Evolutionary conservation across 2,797 vertebrate species (phyloP), one percentile per base, ranked within the genome.

Genomic region (Phoeniculus purpureus): DNA sequence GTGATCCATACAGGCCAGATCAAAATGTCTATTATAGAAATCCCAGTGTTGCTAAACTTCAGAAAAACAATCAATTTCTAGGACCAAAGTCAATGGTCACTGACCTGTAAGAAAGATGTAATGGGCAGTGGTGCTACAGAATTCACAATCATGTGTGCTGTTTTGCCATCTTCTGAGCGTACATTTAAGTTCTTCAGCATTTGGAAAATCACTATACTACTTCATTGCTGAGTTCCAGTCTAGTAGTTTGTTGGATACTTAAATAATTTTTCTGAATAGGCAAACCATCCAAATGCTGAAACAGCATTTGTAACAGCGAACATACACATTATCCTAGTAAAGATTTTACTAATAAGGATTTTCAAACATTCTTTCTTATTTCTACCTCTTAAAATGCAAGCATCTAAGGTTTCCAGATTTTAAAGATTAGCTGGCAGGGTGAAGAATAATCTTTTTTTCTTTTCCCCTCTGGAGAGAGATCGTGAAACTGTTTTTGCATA

Each of bases 361-460:
- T 94, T 89, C 45, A 81, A 60, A 66, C 48, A 72, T 90, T 80
- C 68, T n/a, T 80, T 81, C 75, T 66, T 78, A 83, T 82, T 90
- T 89, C 65, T 88, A 6, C 52, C 15, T 87, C 19, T 50, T 89
- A 92, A 93, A 87, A 78, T 64, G 40, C 40, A 75, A 74, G 31
- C 74, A 56, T 90, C 85, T 90, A 60, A 60, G 11, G 27, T 92
- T 94, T 92, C 88, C 45, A 74, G 91, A 87, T 94, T 85, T 85
- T 70, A 29, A 89, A 66, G 70, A 85, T 90, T 94, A 87, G n/a
- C 73, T 90, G 83, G 40, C 45, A 51, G 56, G 52, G 56, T 60
- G 70, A 83, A 66, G 56, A 90, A 78, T 82, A 85, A 94, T 89
- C 21, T 61, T 6, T 27, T 12, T 23, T 43, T 4, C 4, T 4